A percentile compares a stretch with the other conserved stretches of the same genome.
Conservation (phyloP, 2,113 vertebrate species). For the Osmerus eperlanus region DNA sequence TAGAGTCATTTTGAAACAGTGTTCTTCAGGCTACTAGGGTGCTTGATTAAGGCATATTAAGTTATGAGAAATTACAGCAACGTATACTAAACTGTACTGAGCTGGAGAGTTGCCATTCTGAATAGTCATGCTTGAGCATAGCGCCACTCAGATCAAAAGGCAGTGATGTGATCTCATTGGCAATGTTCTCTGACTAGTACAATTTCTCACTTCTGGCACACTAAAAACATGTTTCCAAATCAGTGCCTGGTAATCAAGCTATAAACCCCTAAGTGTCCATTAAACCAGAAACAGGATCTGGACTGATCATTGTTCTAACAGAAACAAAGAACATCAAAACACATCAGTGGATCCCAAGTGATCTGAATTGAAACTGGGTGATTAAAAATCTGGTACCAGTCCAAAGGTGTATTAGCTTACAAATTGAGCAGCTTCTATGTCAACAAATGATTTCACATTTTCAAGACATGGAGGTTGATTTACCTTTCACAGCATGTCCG, state of each 20-base stretch:
- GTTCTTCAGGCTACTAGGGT: not conserved
- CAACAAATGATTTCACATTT: slow-evolving; percentile 36
- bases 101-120: slow-evolving; percentile 14
- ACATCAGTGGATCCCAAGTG: slow-evolving; percentile 27
- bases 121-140: slow-evolving; percentile 24
- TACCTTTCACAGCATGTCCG: not conserved
- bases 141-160: not conserved
- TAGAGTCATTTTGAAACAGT: not conserved
- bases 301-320: slow-evolving; percentile 14
- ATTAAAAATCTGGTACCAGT: slow-evolving; percentile 36
- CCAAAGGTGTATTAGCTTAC: slow-evolving; percentile 21
- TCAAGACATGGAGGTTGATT: not conserved
- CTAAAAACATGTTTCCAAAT: slow-evolving; percentile 38
- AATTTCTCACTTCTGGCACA: slow-evolving; percentile 54
- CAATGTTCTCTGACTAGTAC: slow-evolving; percentile 33
- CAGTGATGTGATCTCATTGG: slow-evolving; percentile 33
- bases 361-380: slow-evolving; percentile 23
- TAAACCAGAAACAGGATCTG: slow-evolving; percentile 29
- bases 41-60: no score
- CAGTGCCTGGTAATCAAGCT: slow-evolving; percentile 36
- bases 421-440: slow-evolving; percentile 17
- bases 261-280: slow-evolving; percentile 28
- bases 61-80: not conserved
- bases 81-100: not conserved
- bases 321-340: slow-evolving; percentile 40